Evolutionary conservation across 2,113 vertebrate species (phyloP).

Genomic region (Cebidichthys violaceus): DNA sequence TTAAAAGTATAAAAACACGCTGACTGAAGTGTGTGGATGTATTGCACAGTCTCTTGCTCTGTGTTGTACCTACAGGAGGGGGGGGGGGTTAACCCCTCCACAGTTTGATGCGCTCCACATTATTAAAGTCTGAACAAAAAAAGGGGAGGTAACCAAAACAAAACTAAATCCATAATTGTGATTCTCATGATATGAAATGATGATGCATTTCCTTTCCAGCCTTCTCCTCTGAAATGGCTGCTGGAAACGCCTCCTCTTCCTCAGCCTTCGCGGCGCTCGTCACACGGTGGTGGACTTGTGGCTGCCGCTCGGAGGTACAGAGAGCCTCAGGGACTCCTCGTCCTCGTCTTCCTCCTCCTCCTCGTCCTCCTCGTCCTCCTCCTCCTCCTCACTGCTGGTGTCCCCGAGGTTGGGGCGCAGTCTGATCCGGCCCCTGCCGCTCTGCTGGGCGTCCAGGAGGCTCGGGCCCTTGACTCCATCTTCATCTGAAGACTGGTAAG

Average conservation of each 20-base stretch:
- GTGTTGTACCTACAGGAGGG: slow-evolving; percentile 54
- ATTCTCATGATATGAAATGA: slow-evolving; percentile 65
- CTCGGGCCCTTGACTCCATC: slow-evolving; percentile 83
- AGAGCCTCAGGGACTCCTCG: slow-evolving; percentile 84
- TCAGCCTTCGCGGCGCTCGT: slow-evolving; percentile 45
- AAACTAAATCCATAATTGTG: slow-evolving; percentile 32
- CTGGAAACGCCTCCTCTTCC: background rate
- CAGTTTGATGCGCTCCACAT: slow-evolving; percentile 27
- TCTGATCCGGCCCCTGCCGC: slow-evolving; percentile 80
- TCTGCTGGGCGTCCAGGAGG: slow-evolving; percentile 43
- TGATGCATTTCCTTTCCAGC: slow-evolving; percentile 36
- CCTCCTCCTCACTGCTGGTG: slow-evolving; percentile 91
- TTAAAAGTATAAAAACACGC: slow-evolving; percentile 75
- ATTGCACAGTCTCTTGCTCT: slow-evolving; percentile 86
- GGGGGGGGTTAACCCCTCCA: background rate
- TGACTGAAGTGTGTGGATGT: slow-evolving; percentile 75
- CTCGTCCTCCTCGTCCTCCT: slow-evolving; percentile 91
- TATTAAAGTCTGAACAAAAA: slow-evolving; percentile 24
- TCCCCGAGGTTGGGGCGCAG: slow-evolving; percentile 85
- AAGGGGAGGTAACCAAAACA: slow-evolving; percentile 29
- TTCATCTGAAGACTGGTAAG: slow-evolving; percentile 94
- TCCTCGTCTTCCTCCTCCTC: slow-evolving; percentile 86
- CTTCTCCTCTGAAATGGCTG: slow-evolving; percentile 32
- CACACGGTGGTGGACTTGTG: slow-evolving; percentile 93
- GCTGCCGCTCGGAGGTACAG: slow-evolving; percentile 67